Evolutionary conservation across 2,113 vertebrate genomes (phyloP), one percentile per base, ranked within the genome.

Genomic region (Ctenodactylus gundi): DNA sequence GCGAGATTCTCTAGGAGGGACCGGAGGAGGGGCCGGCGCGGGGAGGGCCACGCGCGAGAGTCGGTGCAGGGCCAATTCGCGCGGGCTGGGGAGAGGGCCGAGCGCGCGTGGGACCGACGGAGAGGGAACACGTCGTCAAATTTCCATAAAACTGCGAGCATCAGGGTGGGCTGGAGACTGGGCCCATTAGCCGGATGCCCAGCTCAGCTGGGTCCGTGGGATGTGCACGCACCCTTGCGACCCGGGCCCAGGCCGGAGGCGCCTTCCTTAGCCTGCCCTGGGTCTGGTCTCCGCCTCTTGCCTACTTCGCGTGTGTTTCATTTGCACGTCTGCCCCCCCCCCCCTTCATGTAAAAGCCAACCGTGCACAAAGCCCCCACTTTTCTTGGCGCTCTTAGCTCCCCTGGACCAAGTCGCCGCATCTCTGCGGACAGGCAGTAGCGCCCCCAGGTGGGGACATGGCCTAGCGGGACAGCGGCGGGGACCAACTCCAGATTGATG

Each of bases 81-180:
- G 3, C 46, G 93, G 51, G 29, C 23, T 29, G 27, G 4, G 15
- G 55, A 4, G n/a, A 18, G 76, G 39, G 14, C 80, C 2, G 11
- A 34, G 57, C 15, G 49, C 36, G 1, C 23, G 1, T 12, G 27
- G 72, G 91, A n/a, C 57, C n/a, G 3, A 18, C 36, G 27, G 67
- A 46, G 75, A 73, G 39, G 67, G 57, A 49, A 77, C 53, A 73
- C 78, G 88, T 96, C 95, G 96, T 85, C 93, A 70, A 75, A 68
- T 93, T 67, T 81, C 84, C 75, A 31, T 57, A 41, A 88, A 89
- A 95, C 88, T 25, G 49, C 51, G 10, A 65, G 90, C 97, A 75
- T n/a, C 85, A 91, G 78, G 93, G 55, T 94, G 77, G 18, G 4
- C 15, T 4, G 46, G 67, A 46, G 3, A 53, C 17, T 21, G n/a